A percentile compares a stretch with the other conserved stretches of the same genome.
phyloP scores from a whole-genome alignment of 1,140 invertebrate species.

The Aphaenogaster ashmeadi region DNA sequence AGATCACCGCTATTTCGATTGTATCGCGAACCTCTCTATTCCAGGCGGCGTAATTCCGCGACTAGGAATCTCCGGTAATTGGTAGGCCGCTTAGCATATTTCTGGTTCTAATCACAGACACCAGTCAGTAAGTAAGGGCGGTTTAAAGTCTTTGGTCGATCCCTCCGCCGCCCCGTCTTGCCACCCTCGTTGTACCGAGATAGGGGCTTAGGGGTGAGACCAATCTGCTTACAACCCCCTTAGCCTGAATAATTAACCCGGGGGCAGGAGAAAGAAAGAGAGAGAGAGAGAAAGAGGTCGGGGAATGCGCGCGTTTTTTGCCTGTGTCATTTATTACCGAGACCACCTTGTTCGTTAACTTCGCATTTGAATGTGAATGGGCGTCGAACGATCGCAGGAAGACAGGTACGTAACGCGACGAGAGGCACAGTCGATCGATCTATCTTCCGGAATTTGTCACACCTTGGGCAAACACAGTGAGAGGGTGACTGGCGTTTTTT shows the following conservation, averaged over 20 bases:
- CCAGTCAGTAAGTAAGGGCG: slow-evolving; percentile 80
- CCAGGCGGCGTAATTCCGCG: slow-evolving; percentile 64
- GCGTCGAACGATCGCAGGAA: slow-evolving; percentile 53
- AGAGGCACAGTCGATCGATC: slow-evolving; percentile 63
- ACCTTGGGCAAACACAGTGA: slow-evolving; percentile 49
- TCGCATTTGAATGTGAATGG: slow-evolving; percentile 81
- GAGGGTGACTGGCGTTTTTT: slow-evolving; percentile 53
- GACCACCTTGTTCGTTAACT: slow-evolving; percentile 83
- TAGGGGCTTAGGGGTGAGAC: slow-evolving; percentile 84
- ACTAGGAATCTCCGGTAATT: slow-evolving; percentile 81
- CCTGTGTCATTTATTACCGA: slow-evolving; percentile 83
- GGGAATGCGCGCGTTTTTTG: slow-evolving; percentile 80
- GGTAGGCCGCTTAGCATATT: slow-evolving; percentile 83
- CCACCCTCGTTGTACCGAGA: slow-evolving; percentile 81
- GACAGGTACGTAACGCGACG: slow-evolving; percentile 55
- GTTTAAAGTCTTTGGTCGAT: slow-evolving; percentile 80
- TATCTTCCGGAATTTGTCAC: slow-evolving; percentile 71
- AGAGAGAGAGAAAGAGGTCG: slow-evolving; percentile 12
- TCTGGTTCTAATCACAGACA: slow-evolving; percentile 83
- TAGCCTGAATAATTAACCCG: slow-evolving; percentile 87
- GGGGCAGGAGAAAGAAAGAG: slow-evolving; percentile 50
- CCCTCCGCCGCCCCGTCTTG: slow-evolving; percentile 75
- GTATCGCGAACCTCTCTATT: slow-evolving; percentile 8
- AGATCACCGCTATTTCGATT: slow-evolving; percentile 25
- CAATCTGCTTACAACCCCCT: slow-evolving; percentile 87